Evolutionary conservation across 2,113 vertebrate species (phyloP).

Genomic region (Dendrocopos noguchii): DNA sequence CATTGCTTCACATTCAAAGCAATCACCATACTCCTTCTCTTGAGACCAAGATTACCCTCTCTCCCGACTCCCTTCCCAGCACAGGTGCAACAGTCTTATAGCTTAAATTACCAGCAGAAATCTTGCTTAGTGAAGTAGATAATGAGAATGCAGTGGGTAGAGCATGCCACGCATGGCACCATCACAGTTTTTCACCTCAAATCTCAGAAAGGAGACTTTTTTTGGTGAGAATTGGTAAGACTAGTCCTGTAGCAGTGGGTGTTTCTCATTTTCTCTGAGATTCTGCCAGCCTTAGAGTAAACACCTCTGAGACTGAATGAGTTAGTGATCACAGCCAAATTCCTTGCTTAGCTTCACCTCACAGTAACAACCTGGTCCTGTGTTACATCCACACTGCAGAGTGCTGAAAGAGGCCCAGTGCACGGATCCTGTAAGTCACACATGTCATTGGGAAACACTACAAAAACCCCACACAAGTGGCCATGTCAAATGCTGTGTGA

Average conservation of each 20-base stretch:
- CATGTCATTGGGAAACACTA: fast-evolving
- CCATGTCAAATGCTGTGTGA: neutral
- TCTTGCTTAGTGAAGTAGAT: neutral
- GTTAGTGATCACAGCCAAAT: neutral
- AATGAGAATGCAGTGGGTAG: neutral
- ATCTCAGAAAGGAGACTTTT: neutral
- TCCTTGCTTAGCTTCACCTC: neutral
- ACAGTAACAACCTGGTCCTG: neutral
- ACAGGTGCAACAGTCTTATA: neutral
- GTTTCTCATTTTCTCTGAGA: neutral
- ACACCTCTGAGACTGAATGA: neutral
- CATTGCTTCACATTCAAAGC: neutral
- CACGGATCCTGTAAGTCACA: fast-evolving
- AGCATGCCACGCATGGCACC: neutral
- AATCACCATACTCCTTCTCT: neutral
- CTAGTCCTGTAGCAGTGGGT: neutral
- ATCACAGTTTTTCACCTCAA: neutral
- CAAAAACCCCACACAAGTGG: neutral
- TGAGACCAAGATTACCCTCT: neutral
- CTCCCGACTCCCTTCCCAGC: neutral
- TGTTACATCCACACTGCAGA: neutral
- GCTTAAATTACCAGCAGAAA: neutral
- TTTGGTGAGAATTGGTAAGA: neutral
- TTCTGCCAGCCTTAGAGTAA: neutral
- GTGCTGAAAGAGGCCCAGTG: neutral